A percentile compares a stretch with the other conserved stretches of the same genome.
Evolutionary conservation across 2,797 vertebrate species (phyloP).

Genomic region (Philypnodon macrostomus): DNA sequence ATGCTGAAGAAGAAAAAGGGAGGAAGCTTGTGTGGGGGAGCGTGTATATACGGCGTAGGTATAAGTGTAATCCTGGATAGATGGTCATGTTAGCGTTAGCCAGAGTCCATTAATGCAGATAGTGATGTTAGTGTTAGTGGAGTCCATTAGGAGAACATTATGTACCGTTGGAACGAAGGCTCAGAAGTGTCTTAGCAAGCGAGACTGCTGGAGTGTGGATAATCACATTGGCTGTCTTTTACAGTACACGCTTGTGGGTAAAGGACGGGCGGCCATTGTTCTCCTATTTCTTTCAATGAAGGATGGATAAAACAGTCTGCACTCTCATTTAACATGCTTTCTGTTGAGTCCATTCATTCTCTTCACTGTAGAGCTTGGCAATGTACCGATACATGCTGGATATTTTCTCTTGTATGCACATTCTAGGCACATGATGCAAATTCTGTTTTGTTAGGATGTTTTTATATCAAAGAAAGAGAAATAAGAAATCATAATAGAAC

Average conservation of each 20-base stretch:
- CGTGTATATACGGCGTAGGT: slow-evolving; percentile 5
- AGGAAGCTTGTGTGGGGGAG: background rate
- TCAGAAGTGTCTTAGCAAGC: slow-evolving; percentile 64
- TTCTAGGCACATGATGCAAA: too few species aligned
- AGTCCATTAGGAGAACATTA: slow-evolving; percentile 75
- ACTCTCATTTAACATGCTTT: slow-evolving; percentile 14
- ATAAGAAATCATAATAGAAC: too few species aligned
- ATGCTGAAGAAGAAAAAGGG: background rate
- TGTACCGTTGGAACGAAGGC: slow-evolving; percentile 63
- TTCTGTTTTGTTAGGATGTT: too few species aligned
- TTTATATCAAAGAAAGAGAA: too few species aligned
- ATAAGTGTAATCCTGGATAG: slow-evolving; percentile 26
- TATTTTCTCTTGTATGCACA: too few species aligned
- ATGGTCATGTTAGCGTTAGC: slow-evolving; percentile 50
- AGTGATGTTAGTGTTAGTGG: slow-evolving; percentile 66
- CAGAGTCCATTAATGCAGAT: slow-evolving; percentile 66
- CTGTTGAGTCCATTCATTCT: too few species aligned
- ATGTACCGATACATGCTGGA: too few species aligned
- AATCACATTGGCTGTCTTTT: slow-evolving; percentile 66
- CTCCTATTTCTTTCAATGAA: slow-evolving; percentile 42
- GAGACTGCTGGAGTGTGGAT: slow-evolving; percentile 69
- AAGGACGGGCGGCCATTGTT: slow-evolving; percentile 53
- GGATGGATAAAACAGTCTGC: slow-evolving; percentile 41
- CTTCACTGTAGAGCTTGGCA: too few species aligned
- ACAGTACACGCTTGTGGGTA: slow-evolving; percentile 48